Evolutionary conservation across 2,888 invertebrate genomes (phyloP), one percentile per base, ranked within the genome.

Genomic region (Gymnoscelis rufifasciata): DNA sequence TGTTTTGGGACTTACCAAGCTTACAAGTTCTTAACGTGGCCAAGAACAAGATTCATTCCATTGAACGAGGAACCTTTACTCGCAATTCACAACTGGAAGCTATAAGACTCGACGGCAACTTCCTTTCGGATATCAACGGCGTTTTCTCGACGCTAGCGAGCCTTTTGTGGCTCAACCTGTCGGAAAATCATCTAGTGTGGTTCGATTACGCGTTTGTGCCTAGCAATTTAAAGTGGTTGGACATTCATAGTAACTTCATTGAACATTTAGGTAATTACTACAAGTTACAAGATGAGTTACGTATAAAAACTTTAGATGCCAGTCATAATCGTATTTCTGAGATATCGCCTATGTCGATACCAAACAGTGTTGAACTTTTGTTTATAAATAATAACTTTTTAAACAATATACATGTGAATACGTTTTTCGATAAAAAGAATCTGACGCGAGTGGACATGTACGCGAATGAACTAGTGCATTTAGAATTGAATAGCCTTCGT

Each of bases 181-280:
- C 96, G 29, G 95, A 95, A 86, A 97, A 97, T 89, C 95, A 95
- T 86, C 89, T 97, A 68, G 94, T 95, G 61, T 95, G 95, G 95
- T 97, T 97, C 81, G 97, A 97, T 80, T 97, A 95, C 74, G 96
- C 96, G 42, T 95, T 97, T 77, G 93, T 97, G 66, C 97, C 97
- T 15, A 93, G 93, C 58, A 95, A 95, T 79, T 87, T 97, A 46
- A 95, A 95, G 83, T 96, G 95, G 95, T 88, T 97, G 71, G 96
- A 97, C 74, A 93, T 97, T 69, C 96, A 96, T 74, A 93, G 95
- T 41, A 97, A 97, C 79, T 95, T 94, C 66, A 95, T 97, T 66
- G 94, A 95, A 81, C 93, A 93, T 49, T 88, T 97, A 59, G 95
- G 93, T 40, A 97, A 97, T 83, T 96, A 96, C 75, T 96, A 95